phyloP scores from a whole-genome alignment of 2,888 invertebrate species.

The Scaptomyza parva region DNA sequence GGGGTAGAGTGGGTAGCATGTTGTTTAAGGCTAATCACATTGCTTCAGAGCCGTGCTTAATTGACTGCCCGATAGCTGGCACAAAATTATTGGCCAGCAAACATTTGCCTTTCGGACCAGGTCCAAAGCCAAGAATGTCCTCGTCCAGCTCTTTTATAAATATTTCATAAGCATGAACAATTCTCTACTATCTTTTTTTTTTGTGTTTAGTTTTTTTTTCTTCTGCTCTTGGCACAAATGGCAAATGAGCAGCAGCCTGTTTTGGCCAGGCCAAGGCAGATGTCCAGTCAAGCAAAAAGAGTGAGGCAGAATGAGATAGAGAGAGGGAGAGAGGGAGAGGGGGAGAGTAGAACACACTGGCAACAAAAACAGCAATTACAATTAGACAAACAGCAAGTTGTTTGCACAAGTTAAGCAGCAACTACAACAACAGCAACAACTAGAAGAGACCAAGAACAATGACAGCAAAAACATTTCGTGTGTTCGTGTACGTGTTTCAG shows the following conservation, averaged over 20 bases:
- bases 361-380: conserved; percentile 80
- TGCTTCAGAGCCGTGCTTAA: conserved; percentile 55
- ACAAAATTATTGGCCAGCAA: conserved; percentile 57
- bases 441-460: conserved; percentile 40
- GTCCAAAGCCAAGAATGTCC: conserved; percentile 8
- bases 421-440: conserved; percentile 50
- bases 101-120: conserved; percentile 39
- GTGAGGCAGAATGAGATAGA: too few species aligned
- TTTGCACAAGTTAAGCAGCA: conserved; percentile 81
- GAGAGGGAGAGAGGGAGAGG: background rate
- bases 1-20: background rate
- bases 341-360: conserved; percentile 3
- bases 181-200: conserved; percentile 11
- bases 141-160: conserved; percentile 57
- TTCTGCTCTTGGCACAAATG: conserved; percentile 36
- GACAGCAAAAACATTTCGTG: conserved; percentile 9
- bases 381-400: conserved; percentile 81
- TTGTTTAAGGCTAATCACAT: conserved; percentile 71
- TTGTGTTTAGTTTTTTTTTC: conserved; percentile 5
- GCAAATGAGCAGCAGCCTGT: conserved; percentile 59
- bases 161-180: conserved; percentile 68
- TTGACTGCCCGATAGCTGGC: conserved; percentile 66
- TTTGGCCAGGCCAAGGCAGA: conserved; percentile 19
- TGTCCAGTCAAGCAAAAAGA: conserved; percentile 1
- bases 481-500: conserved; percentile 5